phyloP scores from a whole-genome alignment of 2,888 invertebrate species.

The Zeuzera pyrina region DNA sequence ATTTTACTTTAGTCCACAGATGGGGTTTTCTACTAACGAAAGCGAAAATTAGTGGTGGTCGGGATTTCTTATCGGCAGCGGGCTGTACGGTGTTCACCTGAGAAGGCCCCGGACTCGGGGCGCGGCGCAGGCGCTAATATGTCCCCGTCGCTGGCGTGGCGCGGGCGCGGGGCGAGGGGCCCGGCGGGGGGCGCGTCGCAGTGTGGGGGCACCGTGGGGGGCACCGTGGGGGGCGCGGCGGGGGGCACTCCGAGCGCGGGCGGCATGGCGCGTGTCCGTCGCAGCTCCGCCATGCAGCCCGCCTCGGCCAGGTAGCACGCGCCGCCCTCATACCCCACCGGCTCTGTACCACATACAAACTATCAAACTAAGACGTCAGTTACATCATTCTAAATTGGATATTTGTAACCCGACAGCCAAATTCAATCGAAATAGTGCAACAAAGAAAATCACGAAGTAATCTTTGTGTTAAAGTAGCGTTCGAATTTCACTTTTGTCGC shows the following conservation, averaged over 20 bases:
- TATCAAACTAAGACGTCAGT: too few species aligned
- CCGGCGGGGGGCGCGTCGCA: conserved; percentile 18
- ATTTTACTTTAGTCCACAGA: too few species aligned
- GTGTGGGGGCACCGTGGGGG: neutral
- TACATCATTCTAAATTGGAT: too few species aligned
- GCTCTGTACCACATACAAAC: conserved; percentile 30
- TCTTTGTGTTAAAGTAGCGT: too few species aligned
- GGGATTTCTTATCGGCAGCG: too few species aligned
- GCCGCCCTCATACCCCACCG: conserved; percentile 37
- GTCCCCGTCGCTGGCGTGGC: conserved; percentile 58
- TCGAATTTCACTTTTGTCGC: too few species aligned
- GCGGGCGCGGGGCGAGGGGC: conserved; percentile 21
- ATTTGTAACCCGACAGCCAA: too few species aligned
- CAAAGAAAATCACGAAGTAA: too few species aligned
- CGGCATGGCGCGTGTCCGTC: conserved; percentile 15
- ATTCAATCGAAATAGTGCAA: too few species aligned
- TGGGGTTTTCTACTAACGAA: too few species aligned
- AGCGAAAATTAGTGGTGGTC: too few species aligned
- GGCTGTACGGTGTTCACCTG: too few species aligned
- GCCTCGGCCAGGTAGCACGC: conserved; percentile 38
- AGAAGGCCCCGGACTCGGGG: conserved; percentile 59
- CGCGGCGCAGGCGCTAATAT: conserved; percentile 48
- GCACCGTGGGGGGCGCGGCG: neutral
- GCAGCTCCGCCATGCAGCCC: conserved; percentile 7
- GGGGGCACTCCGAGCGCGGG: conserved; percentile 8